Percentiles rank a stretch among this genome's conserved stretches.
These are phyloP conservation scores for Thrips palmi DNA, from an alignment of 1,140 invertebrate genomes.

Conservation along the genomic window DNA sequence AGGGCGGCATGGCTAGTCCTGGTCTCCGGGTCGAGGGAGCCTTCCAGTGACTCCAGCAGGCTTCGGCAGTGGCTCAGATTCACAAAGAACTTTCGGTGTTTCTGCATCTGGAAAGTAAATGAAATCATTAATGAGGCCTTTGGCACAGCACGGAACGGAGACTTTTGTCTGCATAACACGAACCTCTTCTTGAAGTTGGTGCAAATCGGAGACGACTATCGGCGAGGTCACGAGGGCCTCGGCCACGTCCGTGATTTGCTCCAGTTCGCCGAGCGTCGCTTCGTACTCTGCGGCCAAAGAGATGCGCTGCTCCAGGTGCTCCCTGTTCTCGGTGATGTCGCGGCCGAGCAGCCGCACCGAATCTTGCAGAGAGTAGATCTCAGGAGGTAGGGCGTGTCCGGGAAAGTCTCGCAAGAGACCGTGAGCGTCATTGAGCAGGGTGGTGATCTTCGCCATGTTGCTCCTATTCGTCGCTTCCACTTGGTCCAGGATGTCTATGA, in stretches of 20 bases:
- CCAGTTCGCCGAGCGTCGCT: constrained; percentile 66
- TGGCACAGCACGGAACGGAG: neutral
- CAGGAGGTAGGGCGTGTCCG: constrained; percentile 39
- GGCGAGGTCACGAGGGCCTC: constrained; percentile 55
- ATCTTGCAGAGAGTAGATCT: constrained; percentile 41
- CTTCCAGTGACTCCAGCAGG: constrained; percentile 66
- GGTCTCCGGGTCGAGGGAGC: constrained; percentile 61
- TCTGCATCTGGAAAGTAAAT: constrained; percentile 48
- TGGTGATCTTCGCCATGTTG: constrained; percentile 27
- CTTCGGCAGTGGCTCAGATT: constrained; percentile 68
- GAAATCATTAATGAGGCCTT: neutral
- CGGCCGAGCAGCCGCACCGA: constrained; percentile 45
- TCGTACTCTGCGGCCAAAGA: constrained; percentile 67
- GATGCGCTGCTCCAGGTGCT: constrained; percentile 48
- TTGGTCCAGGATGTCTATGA: constrained; percentile 42
- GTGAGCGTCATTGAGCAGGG: constrained; percentile 31
- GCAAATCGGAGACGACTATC: constrained; percentile 48
- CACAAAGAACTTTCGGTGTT: constrained; percentile 72
- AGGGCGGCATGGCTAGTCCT: constrained; percentile 47
- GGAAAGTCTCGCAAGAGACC: constrained; percentile 40
- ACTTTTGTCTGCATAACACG: neutral
- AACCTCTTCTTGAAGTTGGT: constrained; percentile 38
- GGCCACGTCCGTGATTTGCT: constrained; percentile 62
- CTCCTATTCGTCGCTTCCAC: constrained; percentile 37
- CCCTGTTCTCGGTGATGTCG: constrained; percentile 44